Conservation (phyloP, 2,113 vertebrate species). For the Microtus pennsylvanicus region DNA sequence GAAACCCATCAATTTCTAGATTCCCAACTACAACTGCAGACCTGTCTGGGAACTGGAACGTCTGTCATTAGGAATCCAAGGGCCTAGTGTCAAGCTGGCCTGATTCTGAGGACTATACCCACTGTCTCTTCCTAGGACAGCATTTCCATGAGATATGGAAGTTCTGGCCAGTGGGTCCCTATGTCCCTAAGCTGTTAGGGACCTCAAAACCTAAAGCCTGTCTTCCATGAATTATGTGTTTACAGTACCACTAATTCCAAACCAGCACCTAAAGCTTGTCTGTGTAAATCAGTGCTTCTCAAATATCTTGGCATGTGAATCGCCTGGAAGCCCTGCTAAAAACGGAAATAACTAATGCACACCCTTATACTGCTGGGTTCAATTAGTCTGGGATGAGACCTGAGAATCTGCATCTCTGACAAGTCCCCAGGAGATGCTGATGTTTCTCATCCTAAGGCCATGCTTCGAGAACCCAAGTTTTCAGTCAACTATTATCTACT, state of each 20-base stretch:
- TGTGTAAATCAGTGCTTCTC: background rate
- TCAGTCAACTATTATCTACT: background rate
- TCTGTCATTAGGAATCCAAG: background rate
- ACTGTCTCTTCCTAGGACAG: background rate
- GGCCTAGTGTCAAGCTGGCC: background rate
- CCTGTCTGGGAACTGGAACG: background rate
- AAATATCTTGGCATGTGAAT: background rate
- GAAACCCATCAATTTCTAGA: slow-evolving; percentile 18
- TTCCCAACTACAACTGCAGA: background rate
- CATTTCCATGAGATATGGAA: background rate
- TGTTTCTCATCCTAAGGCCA: background rate
- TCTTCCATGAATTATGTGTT: background rate
- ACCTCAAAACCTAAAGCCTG: background rate
- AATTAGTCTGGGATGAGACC: background rate
- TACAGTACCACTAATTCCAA: background rate
- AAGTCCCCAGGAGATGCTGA: slow-evolving; percentile 5
- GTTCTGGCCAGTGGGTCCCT: background rate
- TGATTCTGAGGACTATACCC: background rate
- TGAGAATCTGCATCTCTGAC: slow-evolving; percentile 29
- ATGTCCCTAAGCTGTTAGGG: background rate
- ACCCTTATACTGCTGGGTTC: background rate
- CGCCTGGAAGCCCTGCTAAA: slow-evolving; percentile 12
- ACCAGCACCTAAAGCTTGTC: background rate
- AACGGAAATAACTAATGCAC: background rate
- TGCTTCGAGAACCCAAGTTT: background rate